A percentile compares a stretch with the other conserved stretches of the same genome.
Evolutionary conservation across 2,888 invertebrate genomes (phyloP).

Genomic region (Eristalis intricaria): DNA sequence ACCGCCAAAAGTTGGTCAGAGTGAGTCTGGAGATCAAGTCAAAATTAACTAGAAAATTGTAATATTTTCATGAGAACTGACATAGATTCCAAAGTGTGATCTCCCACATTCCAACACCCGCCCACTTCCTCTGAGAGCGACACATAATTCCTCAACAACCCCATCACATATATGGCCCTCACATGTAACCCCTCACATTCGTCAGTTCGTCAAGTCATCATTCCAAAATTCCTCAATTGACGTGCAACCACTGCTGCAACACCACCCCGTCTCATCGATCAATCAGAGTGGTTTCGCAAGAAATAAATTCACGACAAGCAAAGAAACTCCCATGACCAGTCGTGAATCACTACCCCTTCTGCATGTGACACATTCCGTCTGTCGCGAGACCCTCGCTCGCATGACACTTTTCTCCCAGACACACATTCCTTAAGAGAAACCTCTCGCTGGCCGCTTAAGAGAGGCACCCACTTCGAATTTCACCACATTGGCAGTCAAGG

Average conservation of each 20-base stretch:
- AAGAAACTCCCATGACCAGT: not conserved
- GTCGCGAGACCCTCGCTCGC: not conserved
- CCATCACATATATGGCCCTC: too few species aligned
- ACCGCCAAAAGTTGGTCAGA: too few species aligned
- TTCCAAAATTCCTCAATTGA: not conserved
- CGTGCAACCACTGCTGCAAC: not conserved
- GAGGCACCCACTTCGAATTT: not conserved
- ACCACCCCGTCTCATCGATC: not conserved
- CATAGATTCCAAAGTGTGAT: too few species aligned
- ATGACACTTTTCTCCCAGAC: not conserved
- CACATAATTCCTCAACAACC: too few species aligned
- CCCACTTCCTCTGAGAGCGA: too few species aligned
- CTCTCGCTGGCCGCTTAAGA: conserved; percentile 19
- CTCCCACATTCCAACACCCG: too few species aligned
- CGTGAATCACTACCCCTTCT: not conserved
- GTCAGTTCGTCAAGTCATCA: not conserved
- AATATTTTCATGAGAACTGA: too few species aligned
- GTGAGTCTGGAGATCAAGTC: too few species aligned
- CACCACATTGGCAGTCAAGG: conserved; percentile 18
- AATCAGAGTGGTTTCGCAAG: not conserved
- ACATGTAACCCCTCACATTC: too few species aligned
- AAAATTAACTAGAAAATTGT: too few species aligned
- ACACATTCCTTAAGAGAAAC: not conserved
- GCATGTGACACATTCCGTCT: not conserved
- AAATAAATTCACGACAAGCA: not conserved